Percentiles rank a stretch among this genome's conserved stretches.
Conservation (phyloP, 2,113 vertebrate genomes). For the Pandion haliaetus region DNA sequence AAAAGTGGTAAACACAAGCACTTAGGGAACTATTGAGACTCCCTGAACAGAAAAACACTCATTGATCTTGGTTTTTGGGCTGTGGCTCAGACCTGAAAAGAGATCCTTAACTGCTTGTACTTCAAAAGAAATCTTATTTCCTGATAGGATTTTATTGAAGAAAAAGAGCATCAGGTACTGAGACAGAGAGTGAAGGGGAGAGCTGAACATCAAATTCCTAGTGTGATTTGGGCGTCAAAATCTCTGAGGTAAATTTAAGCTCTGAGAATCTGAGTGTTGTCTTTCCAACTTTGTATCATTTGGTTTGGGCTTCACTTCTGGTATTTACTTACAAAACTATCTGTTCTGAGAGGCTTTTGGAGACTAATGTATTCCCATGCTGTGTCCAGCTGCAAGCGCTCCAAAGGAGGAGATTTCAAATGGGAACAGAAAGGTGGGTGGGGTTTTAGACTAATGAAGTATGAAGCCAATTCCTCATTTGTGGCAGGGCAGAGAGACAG, state of each 20-base stretch:
- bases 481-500: neutral
- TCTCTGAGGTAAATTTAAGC: neutral
- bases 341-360: neutral
- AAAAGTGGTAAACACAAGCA: neutral
- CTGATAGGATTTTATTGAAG: neutral
- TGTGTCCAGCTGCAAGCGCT: neutral
- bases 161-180: neutral
- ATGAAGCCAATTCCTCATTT: neutral
- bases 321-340: neutral
- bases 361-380: neutral
- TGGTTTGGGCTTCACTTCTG: neutral
- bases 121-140: neutral
- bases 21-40: neutral
- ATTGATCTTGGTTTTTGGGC: neutral
- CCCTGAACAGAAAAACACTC: neutral
- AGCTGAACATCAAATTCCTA: neutral
- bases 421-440: neutral
- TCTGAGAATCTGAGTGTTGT: neutral
- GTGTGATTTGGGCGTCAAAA: neutral
- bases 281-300: neutral
- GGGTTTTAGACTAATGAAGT: neutral
- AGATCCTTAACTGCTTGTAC: neutral
- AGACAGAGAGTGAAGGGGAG: neutral
- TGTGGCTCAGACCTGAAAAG: neutral
- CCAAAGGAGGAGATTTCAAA: neutral